A percentile compares a stretch with the other conserved stretches of the same genome.
phyloP scores from a whole-genome alignment of 2,797 vertebrate genomes.

The Acridotheres tristis region DNA sequence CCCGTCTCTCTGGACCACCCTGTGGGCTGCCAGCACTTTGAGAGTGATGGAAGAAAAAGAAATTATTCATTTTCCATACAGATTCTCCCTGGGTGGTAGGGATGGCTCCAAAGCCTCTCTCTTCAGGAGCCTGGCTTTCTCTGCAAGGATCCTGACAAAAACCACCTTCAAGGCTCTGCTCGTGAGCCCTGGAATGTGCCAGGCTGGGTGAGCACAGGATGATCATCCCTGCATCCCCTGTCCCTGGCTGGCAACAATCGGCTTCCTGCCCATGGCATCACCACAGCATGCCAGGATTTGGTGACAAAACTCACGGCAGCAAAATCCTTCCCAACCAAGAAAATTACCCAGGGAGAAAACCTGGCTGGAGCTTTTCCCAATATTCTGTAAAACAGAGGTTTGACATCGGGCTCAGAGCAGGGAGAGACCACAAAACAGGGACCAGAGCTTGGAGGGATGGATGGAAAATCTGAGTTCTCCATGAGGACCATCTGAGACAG shows the following conservation, averaged over 20 bases:
- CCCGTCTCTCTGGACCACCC: neutral
- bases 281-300: neutral
- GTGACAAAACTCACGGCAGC: neutral
- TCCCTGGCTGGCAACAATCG: neutral
- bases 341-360: neutral
- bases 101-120: neutral
- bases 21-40: neutral
- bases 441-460: too few species aligned
- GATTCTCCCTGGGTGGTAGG: neutral
- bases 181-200: neutral
- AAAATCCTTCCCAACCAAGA: neutral
- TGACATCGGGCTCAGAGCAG: too few species aligned
- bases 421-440: too few species aligned
- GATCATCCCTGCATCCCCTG: neutral
- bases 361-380: neutral
- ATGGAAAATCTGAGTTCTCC: too few species aligned
- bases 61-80: neutral
- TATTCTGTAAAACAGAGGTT: rapidly evolving
- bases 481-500: too few species aligned
- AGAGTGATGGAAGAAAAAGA: neutral
- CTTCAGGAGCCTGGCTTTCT: neutral
- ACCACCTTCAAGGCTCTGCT: neutral
- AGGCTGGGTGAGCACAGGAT: neutral
- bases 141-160: neutral
- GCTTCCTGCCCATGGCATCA: neutral